A percentile compares a stretch with the other conserved stretches of the same genome.
phyloP scores from a whole-genome alignment of 1,140 invertebrate species.

The Temnothorax longispinosus region DNA sequence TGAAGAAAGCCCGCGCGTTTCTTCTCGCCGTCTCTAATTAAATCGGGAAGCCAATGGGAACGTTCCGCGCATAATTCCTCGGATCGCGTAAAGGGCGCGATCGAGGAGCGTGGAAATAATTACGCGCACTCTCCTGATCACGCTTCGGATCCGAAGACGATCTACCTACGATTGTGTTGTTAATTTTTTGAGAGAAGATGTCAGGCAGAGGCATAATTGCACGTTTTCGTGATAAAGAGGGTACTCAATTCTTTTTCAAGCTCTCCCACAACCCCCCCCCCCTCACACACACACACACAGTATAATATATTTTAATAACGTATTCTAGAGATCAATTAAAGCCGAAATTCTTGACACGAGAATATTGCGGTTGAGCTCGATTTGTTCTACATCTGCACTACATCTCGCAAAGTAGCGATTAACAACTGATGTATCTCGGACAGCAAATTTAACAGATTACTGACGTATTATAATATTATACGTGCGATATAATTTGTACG shows the following conservation, averaged over 20 bases:
- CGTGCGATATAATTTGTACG: too few relatives aligned
- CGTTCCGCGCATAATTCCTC: not conserved
- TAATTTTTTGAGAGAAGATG: not conserved
- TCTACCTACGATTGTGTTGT: conserved; percentile 4
- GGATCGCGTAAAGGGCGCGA: conserved; percentile 9
- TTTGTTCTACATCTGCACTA: too few relatives aligned
- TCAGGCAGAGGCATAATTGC: not conserved
- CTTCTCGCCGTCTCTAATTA: conserved; percentile 53
- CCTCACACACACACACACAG: too few relatives aligned
- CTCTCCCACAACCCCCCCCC: not conserved
- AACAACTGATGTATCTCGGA: too few relatives aligned
- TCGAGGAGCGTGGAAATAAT: conserved; percentile 35
- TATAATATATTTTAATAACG: not conserved
- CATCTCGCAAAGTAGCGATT: too few relatives aligned
- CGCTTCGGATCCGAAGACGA: not conserved
- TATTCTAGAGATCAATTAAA: conserved; percentile 6
- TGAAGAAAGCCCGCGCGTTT: not conserved
- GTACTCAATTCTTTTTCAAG: not conserved
- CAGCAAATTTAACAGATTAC: too few relatives aligned
- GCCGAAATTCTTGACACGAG: not conserved
- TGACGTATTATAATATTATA: too few relatives aligned
- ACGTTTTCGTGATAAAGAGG: not conserved
- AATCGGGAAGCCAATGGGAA: conserved; percentile 35
- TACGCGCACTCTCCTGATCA: not conserved
- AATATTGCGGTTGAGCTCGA: not conserved